A percentile compares a stretch with the other conserved stretches of the same genome.
These are phyloP conservation scores for Coreoperca whiteheadi DNA, from an alignment of 2,113 vertebrate genomes.

Conservation along the genomic window DNA sequence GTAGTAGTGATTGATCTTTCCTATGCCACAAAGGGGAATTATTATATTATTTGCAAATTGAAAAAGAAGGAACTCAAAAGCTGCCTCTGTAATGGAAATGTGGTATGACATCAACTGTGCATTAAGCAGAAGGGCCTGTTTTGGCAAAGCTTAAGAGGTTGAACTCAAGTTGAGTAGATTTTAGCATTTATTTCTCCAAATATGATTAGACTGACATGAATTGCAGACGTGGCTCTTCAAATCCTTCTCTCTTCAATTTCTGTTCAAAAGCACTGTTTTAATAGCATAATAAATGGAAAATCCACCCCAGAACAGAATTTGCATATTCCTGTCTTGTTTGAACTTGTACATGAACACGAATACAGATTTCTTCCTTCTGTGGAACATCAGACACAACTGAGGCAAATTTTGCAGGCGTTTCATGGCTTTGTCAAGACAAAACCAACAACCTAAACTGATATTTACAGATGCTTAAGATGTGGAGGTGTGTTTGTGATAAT, in stretches of 20 bases:
- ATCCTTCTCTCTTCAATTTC: slow-evolving; percentile 32
- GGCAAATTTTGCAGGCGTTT: slow-evolving; percentile 21
- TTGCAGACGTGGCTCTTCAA: slow-evolving; percentile 10
- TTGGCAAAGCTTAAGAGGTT: background rate
- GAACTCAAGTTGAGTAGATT: slow-evolving; percentile 14
- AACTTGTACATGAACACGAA: slow-evolving; percentile 33
- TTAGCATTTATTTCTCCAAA: slow-evolving; percentile 12
- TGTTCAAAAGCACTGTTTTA: slow-evolving; percentile 29
- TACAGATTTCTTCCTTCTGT: slow-evolving; percentile 13
- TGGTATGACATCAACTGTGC: slow-evolving; percentile 14
- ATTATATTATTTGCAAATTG: slow-evolving; percentile 5
- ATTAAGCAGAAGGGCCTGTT: slow-evolving; percentile 19
- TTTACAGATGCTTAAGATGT: background rate
- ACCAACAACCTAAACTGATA: background rate
- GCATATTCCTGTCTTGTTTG: slow-evolving; percentile 27
- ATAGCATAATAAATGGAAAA: slow-evolving; percentile 48
- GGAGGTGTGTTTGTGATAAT: background rate
- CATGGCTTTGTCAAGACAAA: background rate
- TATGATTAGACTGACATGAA: slow-evolving; percentile 3
- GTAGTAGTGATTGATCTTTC: slow-evolving; percentile 11
- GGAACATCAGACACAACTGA: background rate
- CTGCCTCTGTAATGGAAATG: slow-evolving; percentile 10
- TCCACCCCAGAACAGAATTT: slow-evolving; percentile 27
- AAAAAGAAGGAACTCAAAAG: slow-evolving; percentile 12
- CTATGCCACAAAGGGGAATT: background rate